Conservation (phyloP, 1,140 invertebrate genomes). For the Drosophila pruinosa region DNA sequence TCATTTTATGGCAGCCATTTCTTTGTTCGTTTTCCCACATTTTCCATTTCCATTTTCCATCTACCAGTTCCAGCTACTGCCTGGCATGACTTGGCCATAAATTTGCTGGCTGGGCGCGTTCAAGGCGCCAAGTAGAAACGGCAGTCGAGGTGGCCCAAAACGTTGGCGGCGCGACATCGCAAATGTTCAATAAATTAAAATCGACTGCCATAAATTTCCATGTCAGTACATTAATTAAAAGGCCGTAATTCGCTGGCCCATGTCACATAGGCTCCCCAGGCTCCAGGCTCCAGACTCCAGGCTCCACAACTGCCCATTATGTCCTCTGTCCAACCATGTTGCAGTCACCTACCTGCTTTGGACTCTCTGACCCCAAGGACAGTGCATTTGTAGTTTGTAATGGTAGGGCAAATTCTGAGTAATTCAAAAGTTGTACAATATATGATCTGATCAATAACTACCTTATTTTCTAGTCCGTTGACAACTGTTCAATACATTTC, state of each 20-base stretch:
- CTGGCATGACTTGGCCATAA: conserved; percentile 59
- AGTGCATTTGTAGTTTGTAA: background rate
- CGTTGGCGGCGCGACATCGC: conserved; percentile 28
- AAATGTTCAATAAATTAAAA: conserved; percentile 79
- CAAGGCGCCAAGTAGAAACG: conserved; percentile 32
- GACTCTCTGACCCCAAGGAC: no score
- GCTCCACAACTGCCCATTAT: background rate
- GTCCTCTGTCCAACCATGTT: background rate
- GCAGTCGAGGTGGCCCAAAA: conserved; percentile 38
- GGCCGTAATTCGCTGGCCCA: conserved; percentile 68
- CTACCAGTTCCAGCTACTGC: conserved; percentile 14
- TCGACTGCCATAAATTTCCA: conserved; percentile 80
- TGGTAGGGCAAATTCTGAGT: no score
- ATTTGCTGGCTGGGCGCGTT: conserved; percentile 36
- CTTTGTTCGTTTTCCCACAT: conserved; percentile 22
- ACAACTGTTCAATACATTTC: no score
- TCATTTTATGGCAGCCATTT: conserved; percentile 73
- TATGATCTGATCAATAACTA: no score
- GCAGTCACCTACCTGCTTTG: background rate
- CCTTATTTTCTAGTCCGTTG: no score
- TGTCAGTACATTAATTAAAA: conserved; percentile 82
- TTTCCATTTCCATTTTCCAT: no score
- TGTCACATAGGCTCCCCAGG: conserved; percentile 48
- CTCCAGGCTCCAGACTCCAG: background rate
- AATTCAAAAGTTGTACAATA: no score